These are phyloP conservation scores for Blomia tropicalis DNA, from an alignment of 2,888 invertebrate genomes.

Conservation along the genomic window DNA sequence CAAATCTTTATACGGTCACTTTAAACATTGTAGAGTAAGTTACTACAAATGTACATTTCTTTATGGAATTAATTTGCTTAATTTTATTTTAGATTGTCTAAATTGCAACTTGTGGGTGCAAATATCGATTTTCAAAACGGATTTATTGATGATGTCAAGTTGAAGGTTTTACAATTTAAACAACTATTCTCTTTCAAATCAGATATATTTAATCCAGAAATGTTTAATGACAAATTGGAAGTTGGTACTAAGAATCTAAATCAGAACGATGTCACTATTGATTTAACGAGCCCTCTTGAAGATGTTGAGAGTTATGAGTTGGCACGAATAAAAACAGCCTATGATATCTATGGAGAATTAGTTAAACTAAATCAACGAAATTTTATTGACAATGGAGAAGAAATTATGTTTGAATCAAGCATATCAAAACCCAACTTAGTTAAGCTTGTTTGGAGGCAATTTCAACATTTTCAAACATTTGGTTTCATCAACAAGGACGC, in stretches of 20 bases:
- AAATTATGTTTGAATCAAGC: neutral
- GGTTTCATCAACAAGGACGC: neutral
- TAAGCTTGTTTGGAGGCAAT: neutral
- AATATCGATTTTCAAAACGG: neutral
- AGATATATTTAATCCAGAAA: neutral
- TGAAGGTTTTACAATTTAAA: neutral
- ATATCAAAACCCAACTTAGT: neutral
- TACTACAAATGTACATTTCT: neutral
- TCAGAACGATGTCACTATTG: neutral
- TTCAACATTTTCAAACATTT: neutral
- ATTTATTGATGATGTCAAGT: neutral
- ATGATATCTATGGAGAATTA: neutral
- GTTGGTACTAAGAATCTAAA: neutral
- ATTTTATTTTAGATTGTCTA: neutral
- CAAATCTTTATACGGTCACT: neutral
- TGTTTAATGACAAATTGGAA: neutral
- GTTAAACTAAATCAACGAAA: neutral
- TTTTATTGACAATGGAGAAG: neutral
- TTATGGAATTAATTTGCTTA: conserved; percentile 8
- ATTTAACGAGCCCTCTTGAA: neutral
- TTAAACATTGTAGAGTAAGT: conserved; percentile 16
- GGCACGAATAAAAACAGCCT: neutral
- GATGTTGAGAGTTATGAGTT: neutral
- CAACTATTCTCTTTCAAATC: neutral
- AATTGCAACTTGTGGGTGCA: conserved; percentile 17